phyloP scores from a whole-genome alignment of 2,888 invertebrate genomes.

The Lasioglossum marginatum region DNA sequence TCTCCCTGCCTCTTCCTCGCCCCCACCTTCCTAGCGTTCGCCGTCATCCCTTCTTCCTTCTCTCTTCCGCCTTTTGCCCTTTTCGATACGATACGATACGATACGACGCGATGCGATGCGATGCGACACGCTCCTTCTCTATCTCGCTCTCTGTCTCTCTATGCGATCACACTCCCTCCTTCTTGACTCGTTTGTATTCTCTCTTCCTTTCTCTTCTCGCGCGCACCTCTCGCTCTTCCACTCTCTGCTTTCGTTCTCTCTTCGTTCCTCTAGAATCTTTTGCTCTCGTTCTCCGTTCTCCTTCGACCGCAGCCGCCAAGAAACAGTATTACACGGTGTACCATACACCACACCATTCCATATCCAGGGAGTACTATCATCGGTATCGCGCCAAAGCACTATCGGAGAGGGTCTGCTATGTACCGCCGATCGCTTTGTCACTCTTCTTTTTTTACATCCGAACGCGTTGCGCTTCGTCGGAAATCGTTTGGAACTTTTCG shows the following conservation, averaged over 20 bases:
- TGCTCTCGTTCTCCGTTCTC: conserved; percentile 6
- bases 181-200: neutral
- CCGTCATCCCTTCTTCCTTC: conserved; percentile 2
- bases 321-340: neutral
- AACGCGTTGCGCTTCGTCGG: neutral
- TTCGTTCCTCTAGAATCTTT: neutral
- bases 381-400: neutral
- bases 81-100: neutral
- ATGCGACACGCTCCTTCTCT: neutral
- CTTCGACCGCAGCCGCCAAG: neutral
- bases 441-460: neutral
- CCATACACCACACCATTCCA: neutral
- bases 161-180: neutral
- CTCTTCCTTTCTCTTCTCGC: conserved; percentile 14
- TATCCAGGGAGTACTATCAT: conserved; percentile 53
- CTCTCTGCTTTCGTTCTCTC: conserved; percentile 13
- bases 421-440: conserved; percentile 53
- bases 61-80: conserved; percentile 36
- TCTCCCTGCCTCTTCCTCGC: neutral
- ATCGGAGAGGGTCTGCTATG: neutral
- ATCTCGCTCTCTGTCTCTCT: neutral
- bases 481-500: no score
- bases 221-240: conserved; percentile 17
- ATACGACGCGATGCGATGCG: neutral
- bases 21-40: neutral